Evolutionary conservation across 1,140 invertebrate genomes (phyloP), one percentile per base, ranked within the genome.

Genomic region (Conus betulinus): DNA sequence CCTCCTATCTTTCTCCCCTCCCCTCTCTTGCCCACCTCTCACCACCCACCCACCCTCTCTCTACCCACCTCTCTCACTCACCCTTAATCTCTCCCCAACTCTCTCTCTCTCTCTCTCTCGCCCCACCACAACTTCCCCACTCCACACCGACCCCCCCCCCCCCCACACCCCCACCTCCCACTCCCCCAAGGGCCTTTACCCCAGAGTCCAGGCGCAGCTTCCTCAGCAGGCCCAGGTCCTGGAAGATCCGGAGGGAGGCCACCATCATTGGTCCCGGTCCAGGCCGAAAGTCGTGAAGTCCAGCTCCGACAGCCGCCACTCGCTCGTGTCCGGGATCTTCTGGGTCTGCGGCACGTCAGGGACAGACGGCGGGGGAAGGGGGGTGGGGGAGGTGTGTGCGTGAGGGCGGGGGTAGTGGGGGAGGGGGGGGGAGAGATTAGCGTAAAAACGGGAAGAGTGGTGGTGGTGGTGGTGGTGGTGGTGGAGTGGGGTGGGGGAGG

Each of bases 161-260:
- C 81, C 11, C 81, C 51, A n/a, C n/a, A n/a, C n/a, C 52, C n/a
- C 84, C 39, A n/a, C 84, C n/a, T 10, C 11, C 84, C n/a, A 3
- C 7, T 4, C 17, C 60, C n/a, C n/a, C n/a, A n/a, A 1, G 96
- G 39, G 39, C 39, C 39, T 39, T 97, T 95, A 98, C 98, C 93
- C 98, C n/a, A n/a, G 98, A 98, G 0, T 98, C 98, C 94, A 99
- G 99, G 91, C 98, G 97, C 94, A 98, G 99, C 93, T 97, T 97
- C 81, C 98, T 97, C 3, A n/a, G 97, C 23, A 99, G 96, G 94
- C 98, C 97, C 91, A 98, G 97, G 88, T 99, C 97, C 78, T 98
- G 96, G 94, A 99, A 99, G n/a, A n/a, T 99, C 51, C 98, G 95
- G 25, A 99, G 96, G 0, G 98, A n/a, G 0, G 98, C 98, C 90